These are phyloP conservation scores for Acrocyrtus sp. DNA, from an alignment of 2,888 invertebrate species.

Conservation along the genomic window DNA sequence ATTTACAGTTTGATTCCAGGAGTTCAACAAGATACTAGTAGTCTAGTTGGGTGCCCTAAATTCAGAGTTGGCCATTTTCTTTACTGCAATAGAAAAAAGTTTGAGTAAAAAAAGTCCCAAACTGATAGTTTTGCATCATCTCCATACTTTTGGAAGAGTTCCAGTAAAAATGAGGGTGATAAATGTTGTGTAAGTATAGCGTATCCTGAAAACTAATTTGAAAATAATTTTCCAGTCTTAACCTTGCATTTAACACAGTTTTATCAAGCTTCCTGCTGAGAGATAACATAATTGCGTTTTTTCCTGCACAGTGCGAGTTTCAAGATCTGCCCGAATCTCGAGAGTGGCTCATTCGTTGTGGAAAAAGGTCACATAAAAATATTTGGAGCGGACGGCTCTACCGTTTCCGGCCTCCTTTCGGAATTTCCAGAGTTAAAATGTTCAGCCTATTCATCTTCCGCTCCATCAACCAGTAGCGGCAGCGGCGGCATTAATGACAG, in stretches of 20 bases:
- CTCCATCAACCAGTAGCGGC: not conserved
- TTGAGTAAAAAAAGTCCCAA: too few relatives aligned
- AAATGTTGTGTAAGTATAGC: conserved; percentile 25
- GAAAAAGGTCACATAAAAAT: conserved; percentile 20
- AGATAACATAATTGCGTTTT: too few relatives aligned
- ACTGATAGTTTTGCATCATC: too few relatives aligned
- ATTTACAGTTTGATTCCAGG: too few relatives aligned
- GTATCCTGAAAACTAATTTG: not conserved
- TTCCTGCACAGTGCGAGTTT: conserved; percentile 20
- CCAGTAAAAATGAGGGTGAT: conserved; percentile 27
- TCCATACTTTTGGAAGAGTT: too few relatives aligned
- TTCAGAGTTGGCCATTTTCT: too few relatives aligned
- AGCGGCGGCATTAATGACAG: not conserved
- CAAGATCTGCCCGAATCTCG: not conserved
- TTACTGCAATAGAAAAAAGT: too few relatives aligned
- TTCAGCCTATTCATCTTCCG: not conserved
- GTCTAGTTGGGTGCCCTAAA: too few relatives aligned
- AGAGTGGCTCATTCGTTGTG: conserved; percentile 8
- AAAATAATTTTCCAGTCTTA: not conserved
- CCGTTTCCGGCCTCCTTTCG: conserved; percentile 23
- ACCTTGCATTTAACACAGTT: not conserved
- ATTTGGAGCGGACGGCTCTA: conserved; percentile 29
- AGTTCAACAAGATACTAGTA: too few relatives aligned
- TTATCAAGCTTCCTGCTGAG: too few relatives aligned
- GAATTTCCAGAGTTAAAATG: conserved; percentile 19